phyloP scores from a whole-genome alignment of 1,140 invertebrate species.

The Lycorma delicatula region DNA sequence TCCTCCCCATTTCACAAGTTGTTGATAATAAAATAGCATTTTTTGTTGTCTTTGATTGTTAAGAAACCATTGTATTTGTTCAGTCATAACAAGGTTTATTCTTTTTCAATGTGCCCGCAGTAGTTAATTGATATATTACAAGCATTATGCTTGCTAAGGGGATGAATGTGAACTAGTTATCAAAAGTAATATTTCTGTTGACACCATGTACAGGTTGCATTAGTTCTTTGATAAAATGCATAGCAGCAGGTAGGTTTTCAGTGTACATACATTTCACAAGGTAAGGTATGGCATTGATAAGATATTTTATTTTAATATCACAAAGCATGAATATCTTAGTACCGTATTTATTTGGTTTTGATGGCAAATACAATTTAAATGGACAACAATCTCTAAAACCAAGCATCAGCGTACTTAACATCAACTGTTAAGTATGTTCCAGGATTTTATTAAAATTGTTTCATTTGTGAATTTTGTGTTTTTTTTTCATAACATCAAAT shows the following conservation, averaged over 20 bases:
- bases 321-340: conserved; percentile 36
- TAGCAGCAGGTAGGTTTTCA: background rate
- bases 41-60: conserved; percentile 1
- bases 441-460: no score
- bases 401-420: conserved; percentile 35
- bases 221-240: conserved; percentile 28
- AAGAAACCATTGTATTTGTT: conserved; percentile 1
- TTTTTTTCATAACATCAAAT: no score
- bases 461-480: no score
- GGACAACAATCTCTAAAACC: conserved; percentile 36
- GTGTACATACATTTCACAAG: conserved; percentile 28
- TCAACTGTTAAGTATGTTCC: conserved; percentile 30
- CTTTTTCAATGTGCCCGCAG: conserved; percentile 18
- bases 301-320: conserved; percentile 31
- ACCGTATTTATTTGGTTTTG: conserved; percentile 28
- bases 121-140: conserved; percentile 22
- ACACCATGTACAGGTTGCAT: conserved; percentile 17
- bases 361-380: conserved; percentile 40
- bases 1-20: background rate
- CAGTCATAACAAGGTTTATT: conserved; percentile 14
- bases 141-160: conserved; percentile 24
- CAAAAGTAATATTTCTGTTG: conserved; percentile 31
- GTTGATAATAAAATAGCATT: background rate
- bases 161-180: conserved; percentile 33
- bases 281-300: conserved; percentile 34